Evolutionary conservation across 2,888 invertebrate species (phyloP).

Genomic region (Coremacera marginata): DNA sequence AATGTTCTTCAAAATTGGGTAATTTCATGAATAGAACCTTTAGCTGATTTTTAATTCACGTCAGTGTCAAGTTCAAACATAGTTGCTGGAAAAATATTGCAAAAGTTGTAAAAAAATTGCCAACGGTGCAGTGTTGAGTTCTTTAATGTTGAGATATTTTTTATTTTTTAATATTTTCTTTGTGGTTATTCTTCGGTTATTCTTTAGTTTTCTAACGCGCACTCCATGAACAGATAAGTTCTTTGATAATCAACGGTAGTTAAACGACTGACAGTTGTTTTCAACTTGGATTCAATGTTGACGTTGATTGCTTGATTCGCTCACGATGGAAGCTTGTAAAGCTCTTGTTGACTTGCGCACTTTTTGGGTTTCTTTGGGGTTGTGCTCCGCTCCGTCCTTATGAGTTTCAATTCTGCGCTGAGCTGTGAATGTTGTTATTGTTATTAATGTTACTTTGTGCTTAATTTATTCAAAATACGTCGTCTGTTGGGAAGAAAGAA

Average conservation of each 20-base stretch:
- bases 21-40: too few species aligned
- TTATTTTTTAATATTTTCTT: neutral
- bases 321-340: neutral
- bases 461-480: conserved; percentile 10
- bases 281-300: conserved; percentile 3
- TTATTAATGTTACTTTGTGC: neutral
- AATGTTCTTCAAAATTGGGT: neutral
- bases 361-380: neutral
- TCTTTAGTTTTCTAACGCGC: too few species aligned
- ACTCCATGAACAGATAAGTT: neutral
- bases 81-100: too few species aligned
- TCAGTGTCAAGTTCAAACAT: neutral
- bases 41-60: neutral
- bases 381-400: neutral
- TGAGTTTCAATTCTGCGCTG: neutral
- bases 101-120: neutral
- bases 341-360: conserved; percentile 10
- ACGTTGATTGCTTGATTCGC: neutral
- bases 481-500: neutral
- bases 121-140: neutral
- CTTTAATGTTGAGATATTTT: neutral
- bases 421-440: neutral
- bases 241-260: neutral
- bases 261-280: conserved; percentile 27
- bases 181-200: neutral